phyloP scores from a whole-genome alignment of 92 coral and sea anemone species.

The Actinostola sp. region DNA sequence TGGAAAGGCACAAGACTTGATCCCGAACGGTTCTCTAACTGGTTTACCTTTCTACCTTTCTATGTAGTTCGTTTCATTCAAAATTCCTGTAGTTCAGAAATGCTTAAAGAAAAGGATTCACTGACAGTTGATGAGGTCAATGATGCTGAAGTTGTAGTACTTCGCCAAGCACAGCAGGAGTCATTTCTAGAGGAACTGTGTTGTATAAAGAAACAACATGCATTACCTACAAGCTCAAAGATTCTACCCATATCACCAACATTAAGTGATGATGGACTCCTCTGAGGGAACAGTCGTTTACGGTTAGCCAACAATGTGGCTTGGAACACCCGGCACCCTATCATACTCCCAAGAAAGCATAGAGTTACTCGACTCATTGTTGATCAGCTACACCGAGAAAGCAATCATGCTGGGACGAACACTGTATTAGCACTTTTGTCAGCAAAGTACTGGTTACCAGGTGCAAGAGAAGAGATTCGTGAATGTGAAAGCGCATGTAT shows the following conservation, averaged over 20 bases:
- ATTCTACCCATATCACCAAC: slow-evolving; percentile 37
- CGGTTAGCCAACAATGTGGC: slow-evolving; percentile 27
- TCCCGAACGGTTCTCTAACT: too few relatives aligned
- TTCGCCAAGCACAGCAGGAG: slow-evolving; percentile 22
- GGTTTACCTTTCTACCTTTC: too few relatives aligned
- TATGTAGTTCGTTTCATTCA: slow-evolving; percentile 10
- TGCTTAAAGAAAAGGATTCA: slow-evolving; percentile 2
- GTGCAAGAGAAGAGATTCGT: slow-evolving; percentile 29
- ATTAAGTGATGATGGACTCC: slow-evolving; percentile 33
- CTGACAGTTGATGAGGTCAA: slow-evolving; percentile 14
- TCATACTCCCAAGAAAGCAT: slow-evolving; percentile 44
- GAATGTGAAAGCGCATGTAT: slow-evolving; percentile 35
- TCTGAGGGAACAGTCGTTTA: slow-evolving; percentile 42
- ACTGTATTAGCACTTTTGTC: slow-evolving; percentile 22
- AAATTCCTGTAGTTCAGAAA: slow-evolving; percentile 8
- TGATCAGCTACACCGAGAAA: neutral
- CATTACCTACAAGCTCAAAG: slow-evolving; percentile 16
- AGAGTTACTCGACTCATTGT: slow-evolving; percentile 8
- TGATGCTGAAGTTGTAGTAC: slow-evolving; percentile 22
- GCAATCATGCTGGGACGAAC: slow-evolving; percentile 28
- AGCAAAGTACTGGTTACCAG: slow-evolving; percentile 20
- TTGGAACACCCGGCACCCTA: slow-evolving; percentile 35
- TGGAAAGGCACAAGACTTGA: too few relatives aligned
- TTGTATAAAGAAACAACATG: neutral
- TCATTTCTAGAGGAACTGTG: slow-evolving; percentile 9